Evolutionary conservation across 1,140 invertebrate genomes (phyloP).

Genomic region (Drosophila santomea): DNA sequence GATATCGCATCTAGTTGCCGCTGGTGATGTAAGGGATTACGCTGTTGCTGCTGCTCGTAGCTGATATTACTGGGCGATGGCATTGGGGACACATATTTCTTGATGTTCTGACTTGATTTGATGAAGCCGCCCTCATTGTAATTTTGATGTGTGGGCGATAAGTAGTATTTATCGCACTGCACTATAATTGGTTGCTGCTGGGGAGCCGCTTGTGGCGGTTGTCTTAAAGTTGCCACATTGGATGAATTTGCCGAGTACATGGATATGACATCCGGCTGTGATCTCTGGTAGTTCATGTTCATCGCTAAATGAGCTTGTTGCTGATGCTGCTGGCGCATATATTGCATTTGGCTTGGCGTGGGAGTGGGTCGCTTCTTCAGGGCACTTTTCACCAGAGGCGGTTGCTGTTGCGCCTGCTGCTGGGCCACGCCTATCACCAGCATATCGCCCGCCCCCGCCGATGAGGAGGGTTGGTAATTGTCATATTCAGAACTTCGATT

Average conservation of each 20-base stretch:
- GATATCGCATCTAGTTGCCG: slow-evolving; percentile 76
- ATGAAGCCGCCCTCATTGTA: slow-evolving; percentile 81
- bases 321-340: slow-evolving; percentile 46
- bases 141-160: slow-evolving; percentile 79
- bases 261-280: slow-evolving; percentile 68
- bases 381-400: slow-evolving; percentile 67
- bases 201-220: slow-evolving; percentile 69
- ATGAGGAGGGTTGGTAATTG: slow-evolving; percentile 65
- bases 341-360: slow-evolving; percentile 66
- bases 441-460: slow-evolving; percentile 53
- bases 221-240: slow-evolving; percentile 77
- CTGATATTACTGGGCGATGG: slow-evolving; percentile 65
- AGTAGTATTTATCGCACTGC: slow-evolving; percentile 81
- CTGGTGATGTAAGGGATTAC: slow-evolving; percentile 46
- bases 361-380: slow-evolving; percentile 71
- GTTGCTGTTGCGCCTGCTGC: slow-evolving; percentile 64
- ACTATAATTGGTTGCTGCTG: slow-evolving; percentile 78
- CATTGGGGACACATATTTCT: slow-evolving; percentile 76
- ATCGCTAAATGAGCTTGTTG: slow-evolving; percentile 39
- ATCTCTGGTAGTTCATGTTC: slow-evolving; percentile 48
- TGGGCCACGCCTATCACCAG: slow-evolving; percentile 72
- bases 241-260: slow-evolving; percentile 81
- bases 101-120: slow-evolving; percentile 82
- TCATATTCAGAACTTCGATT: slow-evolving; percentile 82
- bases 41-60: slow-evolving; percentile 60